These are phyloP conservation scores for Hozukius guyotensis DNA, from an alignment of 2,797 vertebrate genomes.

Conservation along the genomic window DNA sequence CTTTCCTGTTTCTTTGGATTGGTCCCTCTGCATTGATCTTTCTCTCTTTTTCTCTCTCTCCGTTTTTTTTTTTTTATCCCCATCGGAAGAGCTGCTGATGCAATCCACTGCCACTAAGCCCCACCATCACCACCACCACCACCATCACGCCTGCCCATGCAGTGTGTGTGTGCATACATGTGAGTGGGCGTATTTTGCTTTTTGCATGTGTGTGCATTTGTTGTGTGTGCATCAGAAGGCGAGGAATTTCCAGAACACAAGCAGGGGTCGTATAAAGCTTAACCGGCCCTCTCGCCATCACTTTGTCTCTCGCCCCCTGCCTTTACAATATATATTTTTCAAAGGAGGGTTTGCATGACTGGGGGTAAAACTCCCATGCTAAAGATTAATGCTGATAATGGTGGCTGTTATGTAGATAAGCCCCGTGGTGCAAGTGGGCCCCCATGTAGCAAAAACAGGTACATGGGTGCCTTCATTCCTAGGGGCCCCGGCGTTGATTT, in stretches of 20 bases:
- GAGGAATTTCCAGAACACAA: neutral
- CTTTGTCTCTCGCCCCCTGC: neutral
- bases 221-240: slow-evolving; percentile 8
- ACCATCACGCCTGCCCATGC: neutral
- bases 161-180: neutral
- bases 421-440: neutral
- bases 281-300: neutral
- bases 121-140: neutral
- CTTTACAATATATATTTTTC: neutral
- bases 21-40: slow-evolving; percentile 26
- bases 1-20: slow-evolving; percentile 37
- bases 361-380: neutral
- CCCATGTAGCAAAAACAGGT: neutral
- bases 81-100: slow-evolving; percentile 47
- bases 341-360: neutral
- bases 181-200: slow-evolving; percentile 17
- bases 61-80: slow-evolving; percentile 33
- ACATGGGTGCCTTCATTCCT: slow-evolving; percentile 16
- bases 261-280: neutral
- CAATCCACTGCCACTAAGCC: slow-evolving; percentile 47
- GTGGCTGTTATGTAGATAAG: slow-evolving; percentile 6
- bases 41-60: neutral
- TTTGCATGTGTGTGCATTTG: slow-evolving; percentile 31
- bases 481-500: slow-evolving; percentile 7
- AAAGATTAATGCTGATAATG: slow-evolving; percentile 7